Base-by-base conservation (phyloP, 2,797 vertebrate species). In the Cuniculus paca region DNA sequence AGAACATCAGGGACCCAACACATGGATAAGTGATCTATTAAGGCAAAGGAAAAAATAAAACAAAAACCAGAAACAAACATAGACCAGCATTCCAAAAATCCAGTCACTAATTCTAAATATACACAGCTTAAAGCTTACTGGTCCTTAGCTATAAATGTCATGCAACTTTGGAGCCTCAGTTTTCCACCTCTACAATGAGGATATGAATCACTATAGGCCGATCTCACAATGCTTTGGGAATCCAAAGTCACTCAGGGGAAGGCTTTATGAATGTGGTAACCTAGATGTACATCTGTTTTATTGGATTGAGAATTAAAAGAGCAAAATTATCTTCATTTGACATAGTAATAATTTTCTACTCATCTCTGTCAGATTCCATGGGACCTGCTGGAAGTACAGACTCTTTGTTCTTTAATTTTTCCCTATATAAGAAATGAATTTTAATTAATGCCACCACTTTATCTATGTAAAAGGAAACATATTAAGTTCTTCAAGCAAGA, bases 371-470 rank as follows among this genome's bases (percentile, higher is more conserved):
- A 91, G 58, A 61, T 92, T 94, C 22, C 22, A 20, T 72, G 84
- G 91, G 39, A 58, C 58, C 26, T 80, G 8, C 39, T 94, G 36
- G 56, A 13, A 42, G 3, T 84, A 28, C 14, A 96, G 19, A 80
- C 9, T 45, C 58, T 94, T 75, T 80, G 45, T 85, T 54, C 24
- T 93, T 93, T 93, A n/a, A 86, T 63, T 87, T 93, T 95, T 65
- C 34, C 34, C 24, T 68, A 4, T 24, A 50, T 39, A 91, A 84
- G 28, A 95, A 74, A 65, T 94, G n/a, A 78, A 85, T 48, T 89
- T 92, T 74, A 93, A 81, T 86, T 91, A 95, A 93, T 45, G 63
- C 79, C 63, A 91, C 39, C n/a, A 72, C 6, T 70, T 91, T 90
- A 56, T 31, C 19, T 68, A 60, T 61, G 24, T 54, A 83, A 17